phyloP scores from a whole-genome alignment of 2,797 vertebrate genomes.

The Danio choprae region DNA sequence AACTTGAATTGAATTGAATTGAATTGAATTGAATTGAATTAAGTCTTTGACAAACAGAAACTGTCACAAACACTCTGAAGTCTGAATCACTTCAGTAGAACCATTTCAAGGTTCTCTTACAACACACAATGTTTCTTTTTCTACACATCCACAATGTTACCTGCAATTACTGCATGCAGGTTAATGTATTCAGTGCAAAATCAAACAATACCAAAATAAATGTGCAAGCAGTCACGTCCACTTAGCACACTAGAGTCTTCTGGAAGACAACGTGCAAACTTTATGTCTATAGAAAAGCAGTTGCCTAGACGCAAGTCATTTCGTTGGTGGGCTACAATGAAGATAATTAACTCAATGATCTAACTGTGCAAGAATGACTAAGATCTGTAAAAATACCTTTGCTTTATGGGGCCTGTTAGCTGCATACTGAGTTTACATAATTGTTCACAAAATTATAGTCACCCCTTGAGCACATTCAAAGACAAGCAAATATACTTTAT shows the following conservation, averaged over 20 bases:
- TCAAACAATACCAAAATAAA: constrained; percentile 4
- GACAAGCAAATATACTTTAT: not conserved
- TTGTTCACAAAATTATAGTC: constrained; percentile 31
- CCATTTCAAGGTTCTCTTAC: not conserved
- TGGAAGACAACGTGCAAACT: not conserved
- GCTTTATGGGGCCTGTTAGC: constrained; percentile 46
- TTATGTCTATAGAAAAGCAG: constrained; percentile 13
- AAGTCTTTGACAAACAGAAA: constrained; percentile 13
- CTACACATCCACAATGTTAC: constrained; percentile 2
- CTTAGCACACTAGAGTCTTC: constrained; percentile 2
- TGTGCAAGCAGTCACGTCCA: not conserved
- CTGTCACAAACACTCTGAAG: not conserved
- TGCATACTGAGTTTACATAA: constrained; percentile 44
- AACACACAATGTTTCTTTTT: not conserved
- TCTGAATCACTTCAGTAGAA: not conserved
- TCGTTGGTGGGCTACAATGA: constrained; percentile 15
- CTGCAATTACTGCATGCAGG: constrained; percentile 28
- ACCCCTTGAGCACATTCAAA: constrained; percentile 11
- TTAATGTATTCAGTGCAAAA: constrained; percentile 33
- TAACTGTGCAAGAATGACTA: constrained; percentile 45
- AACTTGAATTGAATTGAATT: no score
- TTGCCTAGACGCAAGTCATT: constrained; percentile 5
- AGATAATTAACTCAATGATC: constrained; percentile 37
- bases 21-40: no score
- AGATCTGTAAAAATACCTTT: constrained; percentile 51